These are phyloP conservation scores for Trichogramma dendrolimi DNA, from an alignment of 2,888 invertebrate species.

Conservation along the genomic window DNA sequence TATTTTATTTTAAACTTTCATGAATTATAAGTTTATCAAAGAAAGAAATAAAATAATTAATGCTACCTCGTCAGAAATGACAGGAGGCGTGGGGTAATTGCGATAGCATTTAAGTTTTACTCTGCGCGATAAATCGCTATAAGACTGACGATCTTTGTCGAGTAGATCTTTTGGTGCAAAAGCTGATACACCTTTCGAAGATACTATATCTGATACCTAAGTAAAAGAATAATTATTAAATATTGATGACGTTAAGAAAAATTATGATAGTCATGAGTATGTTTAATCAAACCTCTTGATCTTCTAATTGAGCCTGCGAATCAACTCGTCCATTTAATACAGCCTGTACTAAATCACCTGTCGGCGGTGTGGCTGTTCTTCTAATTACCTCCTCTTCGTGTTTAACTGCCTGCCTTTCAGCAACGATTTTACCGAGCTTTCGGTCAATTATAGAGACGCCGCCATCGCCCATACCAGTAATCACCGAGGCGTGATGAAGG, in stretches of 20 bases:
- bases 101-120: constrained; percentile 18
- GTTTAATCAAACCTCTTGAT: constrained; percentile 43
- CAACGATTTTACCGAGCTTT: constrained; percentile 40
- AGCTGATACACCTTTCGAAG: constrained; percentile 32
- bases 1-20: not conserved
- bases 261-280: not conserved
- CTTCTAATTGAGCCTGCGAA: constrained; percentile 36
- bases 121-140: constrained; percentile 18
- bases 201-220: constrained; percentile 47
- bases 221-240: constrained; percentile 9
- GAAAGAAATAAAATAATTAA: no score
- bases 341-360: constrained; percentile 27
- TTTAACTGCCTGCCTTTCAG: constrained; percentile 36
- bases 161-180: constrained; percentile 1
- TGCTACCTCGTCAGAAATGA: not conserved
- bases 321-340: constrained; percentile 46
- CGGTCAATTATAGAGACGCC: constrained; percentile 31
- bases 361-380: not conserved
- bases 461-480: constrained; percentile 23
- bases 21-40: no score
- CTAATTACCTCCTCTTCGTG: constrained; percentile 17
- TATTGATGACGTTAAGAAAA: not conserved
- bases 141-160: constrained; percentile 9
- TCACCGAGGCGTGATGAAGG: not conserved
- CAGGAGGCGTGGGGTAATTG: constrained; percentile 18